Evolutionary conservation across 2,888 invertebrate genomes (phyloP), one percentile per base, ranked within the genome.

Genomic region (Digitonthophagus gazella): DNA sequence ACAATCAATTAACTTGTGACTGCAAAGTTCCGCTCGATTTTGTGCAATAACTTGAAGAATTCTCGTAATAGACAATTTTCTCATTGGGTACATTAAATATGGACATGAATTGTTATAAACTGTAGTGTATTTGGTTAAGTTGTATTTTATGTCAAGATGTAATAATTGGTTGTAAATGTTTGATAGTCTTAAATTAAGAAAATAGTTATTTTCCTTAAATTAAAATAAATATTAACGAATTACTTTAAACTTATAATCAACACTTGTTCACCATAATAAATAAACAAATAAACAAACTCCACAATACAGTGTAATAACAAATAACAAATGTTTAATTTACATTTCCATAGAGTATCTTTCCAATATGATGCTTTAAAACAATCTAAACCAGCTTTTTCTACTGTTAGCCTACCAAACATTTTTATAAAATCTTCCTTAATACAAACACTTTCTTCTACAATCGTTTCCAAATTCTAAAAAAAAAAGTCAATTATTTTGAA

Each of bases 91-190:
- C 56, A 92, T 83, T 65, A 92, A 84, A 67, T 86, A 86, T 0
- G 94, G 92, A 77, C 91, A 93, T 11, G 91, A 91, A 77, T 93
- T 93, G 76, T 90, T 91, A 79, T 91, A 92, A 22, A 92, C 84
- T 74, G 87, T 87, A 73, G 86, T 86, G 71, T 86, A 86, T 0
- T 85, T 82, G 44, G 85, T 84, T 68, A 87, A 85, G 54, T 84
- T 84, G 73, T 76, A 81, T 75, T 87, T 88, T 71, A 85, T 84
- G 75, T 90, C 88, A 73, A 90, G 80, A 1, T 86, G 85, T 64
- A 89, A 80, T 58, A 89, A 82, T 69, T 86, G 85, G 75, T 91
- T 91, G 79, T 89, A 90, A 70, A 86, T 84, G 67, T 85, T 85
- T 2, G 90, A 86, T 75, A 91, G 83, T 76, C 91, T 91, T 81